These are phyloP conservation scores for Cryptotis parvus DNA, from an alignment of 2,113 vertebrate species.

Conservation along the genomic window DNA sequence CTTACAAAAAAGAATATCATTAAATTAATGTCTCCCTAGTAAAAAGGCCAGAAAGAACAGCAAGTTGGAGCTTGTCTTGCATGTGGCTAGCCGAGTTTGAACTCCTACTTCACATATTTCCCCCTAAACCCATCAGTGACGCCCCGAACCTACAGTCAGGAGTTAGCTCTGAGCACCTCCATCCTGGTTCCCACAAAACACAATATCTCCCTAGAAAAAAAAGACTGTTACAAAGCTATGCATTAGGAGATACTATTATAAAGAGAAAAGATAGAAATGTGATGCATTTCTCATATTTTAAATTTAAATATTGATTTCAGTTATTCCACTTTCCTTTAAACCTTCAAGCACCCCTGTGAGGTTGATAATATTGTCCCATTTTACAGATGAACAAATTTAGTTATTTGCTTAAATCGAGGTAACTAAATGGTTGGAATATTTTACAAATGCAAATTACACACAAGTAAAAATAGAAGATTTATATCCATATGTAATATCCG, in stretches of 20 bases:
- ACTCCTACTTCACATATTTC: too few relatives aligned
- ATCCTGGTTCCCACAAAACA: not conserved
- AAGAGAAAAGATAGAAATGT: constrained; percentile 4
- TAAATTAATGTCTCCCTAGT: not conserved
- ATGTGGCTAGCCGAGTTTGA: too few relatives aligned
- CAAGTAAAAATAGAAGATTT: not conserved
- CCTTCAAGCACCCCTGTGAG: not conserved
- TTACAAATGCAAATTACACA: not conserved
- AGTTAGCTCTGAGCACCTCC: too few relatives aligned
- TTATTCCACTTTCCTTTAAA: not conserved
- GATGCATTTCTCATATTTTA: not conserved
- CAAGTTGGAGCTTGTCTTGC: too few relatives aligned
- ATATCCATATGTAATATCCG: not conserved
- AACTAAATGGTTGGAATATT: not conserved
- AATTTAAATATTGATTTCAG: not conserved
- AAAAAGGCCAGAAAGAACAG: too few relatives aligned
- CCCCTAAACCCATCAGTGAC: too few relatives aligned
- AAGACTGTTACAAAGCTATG: not conserved
- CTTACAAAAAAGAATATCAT: not conserved
- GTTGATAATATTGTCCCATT: not conserved
- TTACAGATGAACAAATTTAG: not conserved
- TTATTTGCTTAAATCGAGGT: not conserved
- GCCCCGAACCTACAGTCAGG: too few relatives aligned
- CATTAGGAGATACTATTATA: not conserved
- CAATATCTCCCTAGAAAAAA: not conserved